Evolutionary conservation across 2,888 invertebrate species (phyloP).

Genomic region (Lochmaea capreae): DNA sequence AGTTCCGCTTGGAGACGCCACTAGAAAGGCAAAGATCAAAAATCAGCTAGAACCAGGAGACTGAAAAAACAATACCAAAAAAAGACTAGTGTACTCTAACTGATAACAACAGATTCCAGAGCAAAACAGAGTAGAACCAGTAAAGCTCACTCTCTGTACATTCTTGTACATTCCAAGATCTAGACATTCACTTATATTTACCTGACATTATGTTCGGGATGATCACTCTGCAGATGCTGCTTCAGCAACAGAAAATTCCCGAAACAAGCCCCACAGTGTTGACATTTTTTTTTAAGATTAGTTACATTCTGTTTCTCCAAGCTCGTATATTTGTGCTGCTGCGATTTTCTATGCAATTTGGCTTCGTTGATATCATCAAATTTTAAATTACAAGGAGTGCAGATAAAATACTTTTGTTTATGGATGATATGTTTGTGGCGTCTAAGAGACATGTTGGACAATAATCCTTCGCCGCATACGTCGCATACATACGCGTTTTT

Average conservation of each 20-base stretch:
- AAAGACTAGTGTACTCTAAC: too few relatives aligned
- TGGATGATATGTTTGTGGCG: slow-evolving; percentile 75
- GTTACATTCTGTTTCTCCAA: slow-evolving; percentile 63
- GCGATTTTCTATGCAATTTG: slow-evolving; percentile 74
- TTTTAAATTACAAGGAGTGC: slow-evolving; percentile 75
- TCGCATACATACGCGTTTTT: slow-evolving; percentile 74
- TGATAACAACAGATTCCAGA: not conserved
- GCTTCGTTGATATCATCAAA: slow-evolving; percentile 74
- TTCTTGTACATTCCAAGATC: too few relatives aligned
- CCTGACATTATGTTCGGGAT: slow-evolving; percentile 75
- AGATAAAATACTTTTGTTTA: slow-evolving; percentile 72
- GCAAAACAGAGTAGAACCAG: too few relatives aligned
- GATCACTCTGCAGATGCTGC: slow-evolving; percentile 71
- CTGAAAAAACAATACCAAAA: too few relatives aligned
- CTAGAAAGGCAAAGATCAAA: too few relatives aligned
- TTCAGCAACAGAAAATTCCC: slow-evolving; percentile 71
- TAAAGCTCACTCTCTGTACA: too few relatives aligned
- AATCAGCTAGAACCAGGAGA: too few relatives aligned
- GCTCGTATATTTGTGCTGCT: slow-evolving; percentile 73
- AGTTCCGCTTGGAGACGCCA: too few relatives aligned
- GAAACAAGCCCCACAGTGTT: slow-evolving; percentile 71
- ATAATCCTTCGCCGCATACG: slow-evolving; percentile 67
- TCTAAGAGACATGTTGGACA: slow-evolving; percentile 73
- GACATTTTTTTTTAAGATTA: slow-evolving; percentile 68
- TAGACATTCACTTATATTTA: slow-evolving; percentile 57